These are phyloP conservation scores for Pegea sp. DNA, from an alignment of 23 tunicate genomes.

Conservation along the genomic window DNA sequence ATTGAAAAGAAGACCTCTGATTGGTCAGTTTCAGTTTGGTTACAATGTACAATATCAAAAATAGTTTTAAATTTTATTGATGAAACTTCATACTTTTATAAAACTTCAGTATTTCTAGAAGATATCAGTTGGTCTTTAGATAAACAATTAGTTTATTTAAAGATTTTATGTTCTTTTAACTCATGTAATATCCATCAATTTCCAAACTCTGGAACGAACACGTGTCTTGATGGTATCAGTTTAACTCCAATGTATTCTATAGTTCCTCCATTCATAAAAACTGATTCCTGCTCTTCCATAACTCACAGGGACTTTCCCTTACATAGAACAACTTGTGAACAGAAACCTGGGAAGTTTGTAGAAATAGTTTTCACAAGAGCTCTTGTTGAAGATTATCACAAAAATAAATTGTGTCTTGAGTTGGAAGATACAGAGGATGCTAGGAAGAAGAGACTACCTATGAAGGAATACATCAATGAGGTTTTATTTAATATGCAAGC, in stretches of 20 bases:
- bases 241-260: slow-evolving; percentile 20
- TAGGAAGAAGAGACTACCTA: not conserved
- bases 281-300: not conserved
- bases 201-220: slow-evolving; percentile 1
- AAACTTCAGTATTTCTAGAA: slow-evolving; percentile 10
- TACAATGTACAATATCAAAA: slow-evolving; percentile 44
- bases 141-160: slow-evolving; percentile 25
- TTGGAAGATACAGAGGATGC: not conserved
- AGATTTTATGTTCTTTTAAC: slow-evolving; percentile 19
- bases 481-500: slow-evolving; percentile 24
- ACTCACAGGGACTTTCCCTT: not conserved
- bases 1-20: not conserved
- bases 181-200: slow-evolving; percentile 10
- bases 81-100: not conserved
- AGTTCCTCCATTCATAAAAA: slow-evolving; percentile 24
- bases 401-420: not conserved
- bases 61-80: slow-evolving; percentile 4
- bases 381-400: slow-evolving; percentile 29
- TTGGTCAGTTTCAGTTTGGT: slow-evolving; percentile 9
- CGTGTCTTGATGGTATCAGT: slow-evolving; percentile 1
- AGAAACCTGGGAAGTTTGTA: slow-evolving; percentile 25
- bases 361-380: slow-evolving; percentile 41
- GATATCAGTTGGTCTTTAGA: slow-evolving; percentile 51
- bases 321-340: not conserved
- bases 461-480: slow-evolving; percentile 5